Evolutionary conservation across 2,113 vertebrate genomes (phyloP), one percentile per base, ranked within the genome.

Genomic region (Lampris megalopsis): DNA sequence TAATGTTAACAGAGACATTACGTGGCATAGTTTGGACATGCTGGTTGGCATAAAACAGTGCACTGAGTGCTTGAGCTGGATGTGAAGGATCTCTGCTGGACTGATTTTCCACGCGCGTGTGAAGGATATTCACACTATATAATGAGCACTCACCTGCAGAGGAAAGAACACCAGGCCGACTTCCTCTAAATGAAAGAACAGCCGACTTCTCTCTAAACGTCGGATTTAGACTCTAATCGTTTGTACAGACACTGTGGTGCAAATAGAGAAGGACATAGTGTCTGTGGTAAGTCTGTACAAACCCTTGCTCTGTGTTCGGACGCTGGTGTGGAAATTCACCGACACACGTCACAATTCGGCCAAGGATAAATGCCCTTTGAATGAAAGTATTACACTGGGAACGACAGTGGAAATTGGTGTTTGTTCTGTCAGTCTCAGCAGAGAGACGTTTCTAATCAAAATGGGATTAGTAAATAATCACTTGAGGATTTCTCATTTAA

Each of bases 381-480:
- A n/a, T 67, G 37, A 42, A 56, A 40, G 43, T 48, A 45, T 45
- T 70, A 71, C 52, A 67, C 6, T 56, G 1, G 0, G 5, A 41
- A 24, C 42, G 35, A 49, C 24, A 35, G 47, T 9, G 35, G 63
- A 65, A 50, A 83, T 56, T 42, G 50, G 65, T 61, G 40, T 71
- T 81, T 69, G 52, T 59, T 77, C 53, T 49, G 37, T 42, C n/a
- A 35, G 47, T 69, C 74, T 79, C 62, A 71, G 78, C 69, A 49
- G 60, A 47, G 37, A 24, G 8, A 68, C 65, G 63, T 58, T 81
- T 75, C 68, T 80, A 84, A 81, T 86, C 73, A 73, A 80, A 86
- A 50, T 9, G 61, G 71, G 74, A 84, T 85, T 83, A 82, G 70
- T 73, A 77, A 71, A 71, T 77, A 84, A 80, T 75, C 41, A n/a